phyloP scores from a whole-genome alignment of 2,888 invertebrate genomes.

The Hedychridium roseum region DNA sequence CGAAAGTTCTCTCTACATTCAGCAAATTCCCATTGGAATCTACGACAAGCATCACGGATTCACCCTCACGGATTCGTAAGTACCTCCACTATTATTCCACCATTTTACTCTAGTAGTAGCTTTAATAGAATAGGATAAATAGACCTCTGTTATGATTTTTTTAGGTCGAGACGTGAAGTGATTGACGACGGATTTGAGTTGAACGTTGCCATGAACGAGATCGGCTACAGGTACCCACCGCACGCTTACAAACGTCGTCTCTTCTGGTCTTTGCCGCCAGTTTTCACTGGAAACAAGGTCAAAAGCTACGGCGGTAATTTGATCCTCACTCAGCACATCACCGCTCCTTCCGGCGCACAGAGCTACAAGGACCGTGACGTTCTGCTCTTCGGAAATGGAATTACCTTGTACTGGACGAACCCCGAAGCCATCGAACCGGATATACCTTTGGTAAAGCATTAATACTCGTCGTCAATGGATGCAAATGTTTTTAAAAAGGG shows the following conservation, averaged over 20 bases:
- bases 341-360: constrained; percentile 66
- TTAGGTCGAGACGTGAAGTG: constrained; percentile 61
- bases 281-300: constrained; percentile 73
- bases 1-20: constrained; percentile 72
- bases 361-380: constrained; percentile 79
- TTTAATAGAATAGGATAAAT: neutral
- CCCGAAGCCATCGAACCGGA: constrained; percentile 68
- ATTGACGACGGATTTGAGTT: constrained; percentile 66
- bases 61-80: constrained; percentile 70
- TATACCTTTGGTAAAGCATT: constrained; percentile 70
- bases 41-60: constrained; percentile 69
- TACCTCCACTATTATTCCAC: constrained; percentile 8
- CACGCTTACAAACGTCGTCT: constrained; percentile 65
- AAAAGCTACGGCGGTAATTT: constrained; percentile 88
- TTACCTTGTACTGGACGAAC: constrained; percentile 80
- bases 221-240: constrained; percentile 69
- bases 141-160: constrained; percentile 1
- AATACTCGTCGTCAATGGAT: neutral
- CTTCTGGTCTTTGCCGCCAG: constrained; percentile 80
- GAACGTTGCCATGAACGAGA: constrained; percentile 70
- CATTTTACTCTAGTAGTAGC: neutral
- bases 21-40: constrained; percentile 73
- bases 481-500: neutral
- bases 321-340: constrained; percentile 77
- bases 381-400: constrained; percentile 80